These are phyloP conservation scores for Drosophila histrio DNA, from an alignment of 2,888 invertebrate genomes.

Conservation along the genomic window DNA sequence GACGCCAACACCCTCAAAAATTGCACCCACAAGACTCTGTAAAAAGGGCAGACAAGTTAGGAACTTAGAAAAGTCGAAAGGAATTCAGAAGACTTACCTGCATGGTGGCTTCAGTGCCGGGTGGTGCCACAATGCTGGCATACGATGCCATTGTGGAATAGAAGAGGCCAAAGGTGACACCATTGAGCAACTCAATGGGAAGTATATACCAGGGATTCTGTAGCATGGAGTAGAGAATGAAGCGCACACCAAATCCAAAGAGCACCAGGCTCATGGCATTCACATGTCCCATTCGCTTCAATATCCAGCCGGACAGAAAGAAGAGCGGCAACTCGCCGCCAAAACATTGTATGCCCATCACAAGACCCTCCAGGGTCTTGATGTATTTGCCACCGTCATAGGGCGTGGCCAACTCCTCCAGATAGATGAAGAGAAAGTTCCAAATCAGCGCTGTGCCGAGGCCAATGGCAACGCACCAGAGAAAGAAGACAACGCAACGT, in stretches of 20 bases:
- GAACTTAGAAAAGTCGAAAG: background rate
- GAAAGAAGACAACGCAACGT: slow-evolving; percentile 89
- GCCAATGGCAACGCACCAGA: slow-evolving; percentile 93
- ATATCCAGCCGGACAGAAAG: slow-evolving; percentile 91
- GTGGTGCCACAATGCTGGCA: slow-evolving; percentile 92
- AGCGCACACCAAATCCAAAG: slow-evolving; percentile 91
- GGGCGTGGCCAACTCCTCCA: slow-evolving; percentile 88
- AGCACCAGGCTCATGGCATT: slow-evolving; percentile 93
- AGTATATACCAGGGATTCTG: slow-evolving; percentile 93
- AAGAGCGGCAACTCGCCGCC: slow-evolving; percentile 94
- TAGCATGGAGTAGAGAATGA: slow-evolving; percentile 92
- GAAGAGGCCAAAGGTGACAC: slow-evolving; percentile 94
- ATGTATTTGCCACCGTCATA: slow-evolving; percentile 85
- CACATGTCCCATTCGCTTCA: slow-evolving; percentile 92
- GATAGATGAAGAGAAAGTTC: slow-evolving; percentile 94
- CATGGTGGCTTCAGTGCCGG: slow-evolving; percentile 93
- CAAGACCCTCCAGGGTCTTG: slow-evolving; percentile 90
- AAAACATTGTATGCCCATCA: slow-evolving; percentile 91
- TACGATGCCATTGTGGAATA: slow-evolving; percentile 95
- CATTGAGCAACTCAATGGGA: slow-evolving; percentile 93
- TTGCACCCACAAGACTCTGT: slow-evolving; percentile 92
- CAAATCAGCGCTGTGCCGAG: slow-evolving; percentile 93
- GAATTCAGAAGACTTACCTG: slow-evolving; percentile 86
- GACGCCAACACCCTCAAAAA: slow-evolving; percentile 94
- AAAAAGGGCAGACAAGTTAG: background rate